Conservation (phyloP, 2,888 invertebrate genomes). For the Leptopilina syphax region DNA sequence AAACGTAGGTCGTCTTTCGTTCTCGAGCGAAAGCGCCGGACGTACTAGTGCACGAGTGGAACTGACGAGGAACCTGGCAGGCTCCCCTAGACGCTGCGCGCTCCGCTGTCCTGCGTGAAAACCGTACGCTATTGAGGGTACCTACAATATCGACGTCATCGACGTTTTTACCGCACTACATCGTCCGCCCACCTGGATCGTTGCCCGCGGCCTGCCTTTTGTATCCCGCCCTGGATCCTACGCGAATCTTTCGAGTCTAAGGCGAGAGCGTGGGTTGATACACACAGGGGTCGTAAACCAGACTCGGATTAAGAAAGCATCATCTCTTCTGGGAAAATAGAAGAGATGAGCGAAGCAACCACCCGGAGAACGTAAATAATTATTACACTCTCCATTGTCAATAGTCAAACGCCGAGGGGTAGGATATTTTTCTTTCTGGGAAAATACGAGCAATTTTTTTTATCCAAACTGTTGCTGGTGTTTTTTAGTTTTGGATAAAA, state of each 20-base stretch:
- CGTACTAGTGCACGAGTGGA: constrained; percentile 60
- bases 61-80: constrained; percentile 57
- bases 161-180: constrained; percentile 51
- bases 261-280: background rate
- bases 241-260: constrained; percentile 20
- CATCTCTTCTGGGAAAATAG: background rate
- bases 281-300: background rate
- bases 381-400: constrained; percentile 4
- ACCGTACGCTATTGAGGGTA: constrained; percentile 58
- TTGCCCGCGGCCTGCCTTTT: constrained; percentile 33
- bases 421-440: too few species aligned
- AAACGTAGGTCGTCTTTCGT: constrained; percentile 51
- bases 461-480: too few species aligned
- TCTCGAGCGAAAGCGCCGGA: constrained; percentile 63
- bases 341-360: background rate
- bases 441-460: too few species aligned
- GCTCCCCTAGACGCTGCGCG: constrained; percentile 55
- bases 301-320: background rate
- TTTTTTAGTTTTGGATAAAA: too few species aligned
- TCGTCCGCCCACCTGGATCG: constrained; percentile 29
- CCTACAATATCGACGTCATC: constrained; percentile 59
- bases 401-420: background rate
- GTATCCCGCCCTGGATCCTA: constrained; percentile 29
- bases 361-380: background rate
- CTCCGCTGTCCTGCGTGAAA: constrained; percentile 71